A percentile compares a stretch with the other conserved stretches of the same genome.
Conservation (phyloP, 1,140 invertebrate genomes). For the Hyles vespertilio region DNA sequence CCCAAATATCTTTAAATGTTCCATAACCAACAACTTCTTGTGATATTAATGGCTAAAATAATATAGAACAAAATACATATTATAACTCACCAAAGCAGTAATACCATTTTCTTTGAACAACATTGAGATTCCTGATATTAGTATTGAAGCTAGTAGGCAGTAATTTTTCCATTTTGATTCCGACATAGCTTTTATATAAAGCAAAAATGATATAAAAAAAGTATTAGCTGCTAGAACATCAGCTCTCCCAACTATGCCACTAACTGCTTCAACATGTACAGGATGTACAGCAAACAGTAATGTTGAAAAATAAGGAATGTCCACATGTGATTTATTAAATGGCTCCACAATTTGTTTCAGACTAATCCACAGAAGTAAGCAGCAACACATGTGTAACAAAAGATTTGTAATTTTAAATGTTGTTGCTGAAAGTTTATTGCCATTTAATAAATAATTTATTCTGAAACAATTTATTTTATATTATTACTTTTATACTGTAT, state of each 20-base stretch:
- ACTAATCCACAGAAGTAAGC: conserved; percentile 59
- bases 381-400: conserved; percentile 79
- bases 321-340: conserved; percentile 15
- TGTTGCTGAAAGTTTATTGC: conserved; percentile 76
- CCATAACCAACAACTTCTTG: too few relatives aligned
- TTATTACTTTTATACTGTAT: neutral
- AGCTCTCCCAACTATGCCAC: conserved; percentile 95
- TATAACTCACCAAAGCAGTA: conserved; percentile 87
- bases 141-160: conserved; percentile 49
- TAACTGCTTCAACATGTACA: conserved; percentile 95
- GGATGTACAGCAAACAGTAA: conserved; percentile 95
- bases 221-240: conserved; percentile 90
- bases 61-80: conserved; percentile 16
- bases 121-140: conserved; percentile 79
- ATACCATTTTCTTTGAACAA: conserved; percentile 96
- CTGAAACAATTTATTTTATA: conserved; percentile 59
- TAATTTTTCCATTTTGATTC: conserved; percentile 16
- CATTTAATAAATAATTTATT: conserved; percentile 78
- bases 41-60: too few relatives aligned
- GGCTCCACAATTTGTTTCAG: neutral
- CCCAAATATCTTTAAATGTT: too few relatives aligned
- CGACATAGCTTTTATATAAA: conserved; percentile 68
- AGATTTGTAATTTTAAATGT: conserved; percentile 87
- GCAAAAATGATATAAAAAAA: conserved; percentile 83
- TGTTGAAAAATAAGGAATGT: conserved; percentile 79